Conservation (phyloP, 2,113 vertebrate genomes). For the Emydocephalus ijimae region DNA sequence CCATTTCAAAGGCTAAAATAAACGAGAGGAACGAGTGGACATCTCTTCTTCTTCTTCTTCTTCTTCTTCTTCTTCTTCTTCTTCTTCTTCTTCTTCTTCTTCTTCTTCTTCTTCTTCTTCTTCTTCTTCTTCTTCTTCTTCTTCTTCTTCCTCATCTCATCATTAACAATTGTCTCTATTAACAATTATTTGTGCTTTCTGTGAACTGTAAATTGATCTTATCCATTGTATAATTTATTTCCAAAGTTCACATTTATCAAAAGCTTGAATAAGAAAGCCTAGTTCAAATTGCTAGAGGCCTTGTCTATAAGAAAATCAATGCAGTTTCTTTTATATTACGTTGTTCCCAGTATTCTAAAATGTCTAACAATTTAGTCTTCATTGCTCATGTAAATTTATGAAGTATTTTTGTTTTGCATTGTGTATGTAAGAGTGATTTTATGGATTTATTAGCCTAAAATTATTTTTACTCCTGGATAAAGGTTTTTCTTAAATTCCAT, state of each 20-base stretch:
- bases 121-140: too few species aligned
- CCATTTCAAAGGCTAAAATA: neutral
- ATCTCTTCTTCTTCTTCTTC: neutral
- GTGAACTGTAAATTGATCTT: neutral
- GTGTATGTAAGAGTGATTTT: neutral
- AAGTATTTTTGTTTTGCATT: neutral
- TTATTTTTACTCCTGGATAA: neutral
- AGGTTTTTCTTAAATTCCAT: neutral
- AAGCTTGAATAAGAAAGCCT: neutral
- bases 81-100: neutral
- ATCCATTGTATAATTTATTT: neutral
- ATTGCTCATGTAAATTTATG: neutral
- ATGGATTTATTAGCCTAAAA: conserved; percentile 3
- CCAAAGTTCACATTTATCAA: neutral
- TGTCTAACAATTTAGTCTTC: neutral
- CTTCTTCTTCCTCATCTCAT: neutral
- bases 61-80: too few species aligned
- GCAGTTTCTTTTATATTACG: neutral
- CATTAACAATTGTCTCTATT: neutral
- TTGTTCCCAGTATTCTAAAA: neutral
- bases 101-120: neutral
- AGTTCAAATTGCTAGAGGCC: neutral
- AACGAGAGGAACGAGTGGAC: neutral
- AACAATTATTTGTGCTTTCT: neutral
- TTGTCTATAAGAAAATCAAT: neutral